Evolutionary conservation across 1,140 invertebrate genomes (phyloP).

Genomic region (Akabosia matsudoensis): DNA sequence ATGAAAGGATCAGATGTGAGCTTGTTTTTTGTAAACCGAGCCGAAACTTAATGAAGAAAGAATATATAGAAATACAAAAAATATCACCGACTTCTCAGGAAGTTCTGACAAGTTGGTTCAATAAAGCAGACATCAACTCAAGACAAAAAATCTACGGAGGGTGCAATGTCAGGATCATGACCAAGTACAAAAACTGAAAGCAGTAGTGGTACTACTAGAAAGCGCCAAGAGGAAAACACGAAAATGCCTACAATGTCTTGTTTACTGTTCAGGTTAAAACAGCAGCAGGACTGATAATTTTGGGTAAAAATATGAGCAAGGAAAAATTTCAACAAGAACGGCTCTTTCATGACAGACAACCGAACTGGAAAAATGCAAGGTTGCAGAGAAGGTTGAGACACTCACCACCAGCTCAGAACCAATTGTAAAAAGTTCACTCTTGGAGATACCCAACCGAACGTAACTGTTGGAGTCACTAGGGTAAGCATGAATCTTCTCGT

Average conservation of each 20-base stretch:
- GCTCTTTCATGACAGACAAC: background rate
- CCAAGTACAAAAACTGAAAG: background rate
- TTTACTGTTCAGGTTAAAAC: background rate
- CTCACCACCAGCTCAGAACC: background rate
- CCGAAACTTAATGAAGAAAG: background rate
- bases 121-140: slow-evolving; percentile 1
- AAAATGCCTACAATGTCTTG: background rate
- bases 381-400: background rate
- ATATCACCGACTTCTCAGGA: background rate
- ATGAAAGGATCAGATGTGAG: too few relatives aligned
- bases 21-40: too few relatives aligned
- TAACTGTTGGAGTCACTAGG: background rate
- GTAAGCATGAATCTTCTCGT: slow-evolving; percentile 17
- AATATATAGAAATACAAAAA: background rate
- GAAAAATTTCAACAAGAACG: too few relatives aligned
- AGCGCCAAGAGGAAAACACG: background rate
- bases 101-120: slow-evolving; percentile 16
- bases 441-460: background rate
- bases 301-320: background rate
- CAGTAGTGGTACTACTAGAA: background rate
- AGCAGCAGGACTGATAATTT: background rate
- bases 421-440: background rate
- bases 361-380: slow-evolving; percentile 17
- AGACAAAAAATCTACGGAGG: background rate
- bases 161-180: background rate